Base-by-base conservation (phyloP, 2,888 invertebrate species). In the Labia minor region DNA sequence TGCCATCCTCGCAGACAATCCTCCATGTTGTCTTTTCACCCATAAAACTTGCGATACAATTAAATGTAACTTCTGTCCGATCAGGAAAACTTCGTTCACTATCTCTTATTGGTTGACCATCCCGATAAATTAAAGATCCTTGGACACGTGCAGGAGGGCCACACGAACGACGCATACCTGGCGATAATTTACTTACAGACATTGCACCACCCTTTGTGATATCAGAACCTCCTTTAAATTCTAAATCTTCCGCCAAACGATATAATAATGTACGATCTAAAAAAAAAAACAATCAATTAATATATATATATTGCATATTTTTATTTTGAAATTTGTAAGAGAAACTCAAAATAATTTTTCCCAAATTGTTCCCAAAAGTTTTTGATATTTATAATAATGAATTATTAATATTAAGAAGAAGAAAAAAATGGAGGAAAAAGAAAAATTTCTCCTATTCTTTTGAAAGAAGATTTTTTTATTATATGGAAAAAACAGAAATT, bases 11-110 rank as follows among this genome's bases (percentile, higher is more conserved):
- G 73, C 92, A 92, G 67, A 88, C 85, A 20, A 92, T 86, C 72
- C 88, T 88, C 92, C 92, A 92, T 0, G 90, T 89, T 21, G 87
- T 88, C 74, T 87, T 86, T 77, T 90, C 90, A 0, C 89, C 89
- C 80, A 89, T 88, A 62, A 88, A 86, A 70, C 87, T 88, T 1
- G 88, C 87, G 71, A 90, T 89, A 75, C 92, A 92, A 72, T 88
- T 86, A 77, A 91, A 92, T 4, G 87, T 88, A 65, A 92, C 88
- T 78, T 91, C 89, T 0, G 90, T 89, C 0, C 90, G 89, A 73
- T 90, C 89, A 2, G 90, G 88, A 74, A 89, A 91, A 69, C 78
- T 86, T 76, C 80, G 82, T n/a, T 84, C 78, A 1, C 85, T 84
- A 4, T 85, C 84, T 64, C 85, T 84, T 0, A 88, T 77, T 20